A percentile compares a stretch with the other conserved stretches of the same genome.
Evolutionary conservation across 2,888 invertebrate species (phyloP).

Genomic region (Cartodere bifasciata): DNA sequence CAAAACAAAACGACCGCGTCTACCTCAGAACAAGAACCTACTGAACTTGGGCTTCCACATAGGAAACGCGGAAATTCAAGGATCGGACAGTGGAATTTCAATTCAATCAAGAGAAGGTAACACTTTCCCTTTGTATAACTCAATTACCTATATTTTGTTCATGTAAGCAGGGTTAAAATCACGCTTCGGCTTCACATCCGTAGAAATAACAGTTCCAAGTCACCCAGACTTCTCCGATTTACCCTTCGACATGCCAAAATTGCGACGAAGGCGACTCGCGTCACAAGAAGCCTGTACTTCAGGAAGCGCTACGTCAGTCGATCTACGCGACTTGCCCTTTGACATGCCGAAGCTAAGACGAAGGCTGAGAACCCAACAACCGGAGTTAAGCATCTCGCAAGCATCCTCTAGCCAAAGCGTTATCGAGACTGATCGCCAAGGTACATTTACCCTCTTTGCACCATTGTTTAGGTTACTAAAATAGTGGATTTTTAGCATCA

Average conservation of each 20-base stretch:
- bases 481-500: constrained; percentile 24
- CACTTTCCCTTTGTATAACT: not conserved
- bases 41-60: constrained; percentile 53
- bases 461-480: constrained; percentile 7
- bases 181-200: constrained; percentile 29
- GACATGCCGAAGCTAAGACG: constrained; percentile 83
- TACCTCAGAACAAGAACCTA: constrained; percentile 66
- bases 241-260: constrained; percentile 83
- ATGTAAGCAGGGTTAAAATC: constrained; percentile 41
- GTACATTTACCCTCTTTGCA: too few relatives aligned
- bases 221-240: constrained; percentile 64
- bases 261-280: constrained; percentile 53
- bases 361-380: constrained; percentile 51
- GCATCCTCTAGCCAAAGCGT: constrained; percentile 75
- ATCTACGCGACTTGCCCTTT: constrained; percentile 72
- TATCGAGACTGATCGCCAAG: constrained; percentile 55
- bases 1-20: constrained; percentile 50
- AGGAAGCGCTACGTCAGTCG: constrained; percentile 60
- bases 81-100: constrained; percentile 80
- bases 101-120: constrained; percentile 68
- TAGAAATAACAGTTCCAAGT: constrained; percentile 34
- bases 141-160: not conserved
- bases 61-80: constrained; percentile 65
- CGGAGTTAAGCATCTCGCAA: constrained; percentile 61
- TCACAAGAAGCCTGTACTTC: constrained; percentile 59